Conservation (phyloP, 2,888 invertebrate genomes). For the Neoitamus cyanurus region DNA sequence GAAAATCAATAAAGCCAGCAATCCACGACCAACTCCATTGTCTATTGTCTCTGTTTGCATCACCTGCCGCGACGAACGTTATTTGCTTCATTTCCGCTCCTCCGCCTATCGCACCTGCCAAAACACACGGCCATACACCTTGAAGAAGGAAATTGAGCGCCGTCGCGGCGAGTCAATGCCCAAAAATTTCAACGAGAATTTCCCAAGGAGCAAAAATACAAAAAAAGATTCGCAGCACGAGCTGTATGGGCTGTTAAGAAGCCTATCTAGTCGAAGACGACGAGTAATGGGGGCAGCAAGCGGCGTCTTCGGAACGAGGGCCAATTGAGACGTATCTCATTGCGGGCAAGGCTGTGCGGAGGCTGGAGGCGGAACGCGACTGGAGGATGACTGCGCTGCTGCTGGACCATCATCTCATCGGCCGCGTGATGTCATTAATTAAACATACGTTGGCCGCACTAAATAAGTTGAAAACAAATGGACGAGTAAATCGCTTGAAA, state of each 20-base stretch:
- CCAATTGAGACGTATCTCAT: slow-evolving; percentile 23
- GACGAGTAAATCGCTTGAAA: slow-evolving; percentile 6
- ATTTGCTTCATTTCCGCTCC: not conserved
- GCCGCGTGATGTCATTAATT: slow-evolving; percentile 44
- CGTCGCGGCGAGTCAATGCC: not conserved
- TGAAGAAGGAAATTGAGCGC: not conserved
- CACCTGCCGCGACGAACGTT: not conserved
- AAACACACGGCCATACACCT: not conserved
- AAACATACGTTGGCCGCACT: slow-evolving; percentile 16
- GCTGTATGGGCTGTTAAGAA: not conserved
- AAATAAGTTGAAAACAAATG: slow-evolving; percentile 38
- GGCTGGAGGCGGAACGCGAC: not conserved
- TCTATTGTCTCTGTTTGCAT: not conserved
- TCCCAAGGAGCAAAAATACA: not conserved
- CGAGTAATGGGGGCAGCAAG: not conserved
- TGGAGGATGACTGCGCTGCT: not conserved
- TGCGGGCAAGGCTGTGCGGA: not conserved
- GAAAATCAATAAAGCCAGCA: not conserved
- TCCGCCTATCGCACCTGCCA: not conserved
- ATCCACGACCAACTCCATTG: not conserved
- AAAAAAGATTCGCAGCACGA: not conserved
- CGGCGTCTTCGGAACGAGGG: slow-evolving; percentile 3
- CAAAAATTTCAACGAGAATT: not conserved
- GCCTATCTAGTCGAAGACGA: not conserved
- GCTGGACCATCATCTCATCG: not conserved